Evolutionary conservation across 2,113 vertebrate genomes (phyloP).

Genomic region (Camelus dromedarius): DNA sequence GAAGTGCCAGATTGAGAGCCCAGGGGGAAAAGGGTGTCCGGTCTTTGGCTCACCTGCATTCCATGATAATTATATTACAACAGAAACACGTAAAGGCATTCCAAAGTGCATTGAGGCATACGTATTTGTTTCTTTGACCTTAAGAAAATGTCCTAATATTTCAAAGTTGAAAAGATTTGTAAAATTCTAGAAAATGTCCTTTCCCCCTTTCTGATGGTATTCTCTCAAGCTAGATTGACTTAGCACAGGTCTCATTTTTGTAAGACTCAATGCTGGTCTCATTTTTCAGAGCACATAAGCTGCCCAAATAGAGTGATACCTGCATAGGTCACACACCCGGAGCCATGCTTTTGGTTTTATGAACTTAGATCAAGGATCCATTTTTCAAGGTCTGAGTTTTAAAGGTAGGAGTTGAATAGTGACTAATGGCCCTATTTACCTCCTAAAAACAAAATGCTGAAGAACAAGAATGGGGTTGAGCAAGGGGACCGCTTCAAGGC

Average conservation of each 20-base stretch:
- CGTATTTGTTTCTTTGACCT: not conserved
- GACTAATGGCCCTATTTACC: not conserved
- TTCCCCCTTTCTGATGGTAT: not conserved
- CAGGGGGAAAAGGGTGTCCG: not conserved
- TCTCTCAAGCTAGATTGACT: not conserved
- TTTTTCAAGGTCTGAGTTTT: conserved; percentile 21
- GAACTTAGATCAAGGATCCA: not conserved
- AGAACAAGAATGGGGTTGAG: conserved; percentile 51
- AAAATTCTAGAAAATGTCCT: not conserved
- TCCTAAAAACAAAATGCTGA: conserved; percentile 47
- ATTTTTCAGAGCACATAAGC: not conserved
- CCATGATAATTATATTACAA: conserved; percentile 30
- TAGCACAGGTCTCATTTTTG: not conserved
- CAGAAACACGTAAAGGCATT: conserved; percentile 42
- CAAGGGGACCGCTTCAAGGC: conserved; percentile 35
- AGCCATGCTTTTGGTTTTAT: not conserved
- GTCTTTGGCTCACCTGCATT: conserved; percentile 30
- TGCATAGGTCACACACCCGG: not conserved
- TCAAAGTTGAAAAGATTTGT: not conserved
- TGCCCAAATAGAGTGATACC: not conserved
- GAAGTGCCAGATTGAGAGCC: not conserved
- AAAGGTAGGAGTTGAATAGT: not conserved
- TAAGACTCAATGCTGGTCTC: not conserved
- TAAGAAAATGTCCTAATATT: conserved; percentile 33
- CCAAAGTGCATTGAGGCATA: not conserved